Evolutionary conservation across 2,888 invertebrate genomes (phyloP), one percentile per base, ranked within the genome.

Genomic region (Cordylochernes scorpioides): DNA sequence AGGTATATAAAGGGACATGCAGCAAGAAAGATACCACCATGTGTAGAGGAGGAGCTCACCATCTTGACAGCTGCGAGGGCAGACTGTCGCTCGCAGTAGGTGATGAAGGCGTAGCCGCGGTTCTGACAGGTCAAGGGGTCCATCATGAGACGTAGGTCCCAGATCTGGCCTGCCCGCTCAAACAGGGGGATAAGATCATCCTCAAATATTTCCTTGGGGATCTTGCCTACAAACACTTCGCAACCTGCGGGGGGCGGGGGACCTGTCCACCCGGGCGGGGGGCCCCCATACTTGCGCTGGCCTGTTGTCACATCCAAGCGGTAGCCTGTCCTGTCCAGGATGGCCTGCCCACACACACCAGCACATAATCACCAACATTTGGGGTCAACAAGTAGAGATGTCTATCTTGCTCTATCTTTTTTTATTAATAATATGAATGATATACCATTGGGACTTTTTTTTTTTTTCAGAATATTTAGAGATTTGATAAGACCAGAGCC

Each of bases 131-230:
- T 80, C 71, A 88, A 73, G 37, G 97, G 91, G 59, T 97, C 94
- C 91, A 97, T 94, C 97, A 97, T 97, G 49, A 97, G 67, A 51
- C 94, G 68, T 49, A 97, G 65, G 61, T 97, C 97, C 84, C 88
- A 97, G 51, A 97, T 91, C 52, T 67, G 66, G 41, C 91, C 91
- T 62, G 80, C 82, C 51, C 80, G 72, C 61, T 94, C 94, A 62
- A 97, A 94, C 46, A 97, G 60, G 40, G 91, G 88, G 51, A 97
- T 88, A 44, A 99, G 63, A 55, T 88, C 86, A 59, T 97, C 94
- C 63, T 97, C 97, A 58, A 80, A 97, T 68, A 94, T 73, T 56
- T 82, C 80, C 62, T 86, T 88, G 46, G 97, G 97, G 51, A 97
- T 88, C 63, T 94, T 91, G 44, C 97, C 97, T 61, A 91, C 86